Evolutionary conservation across 2,113 vertebrate species (phyloP).

Genomic region (Calidris pygmaea): DNA sequence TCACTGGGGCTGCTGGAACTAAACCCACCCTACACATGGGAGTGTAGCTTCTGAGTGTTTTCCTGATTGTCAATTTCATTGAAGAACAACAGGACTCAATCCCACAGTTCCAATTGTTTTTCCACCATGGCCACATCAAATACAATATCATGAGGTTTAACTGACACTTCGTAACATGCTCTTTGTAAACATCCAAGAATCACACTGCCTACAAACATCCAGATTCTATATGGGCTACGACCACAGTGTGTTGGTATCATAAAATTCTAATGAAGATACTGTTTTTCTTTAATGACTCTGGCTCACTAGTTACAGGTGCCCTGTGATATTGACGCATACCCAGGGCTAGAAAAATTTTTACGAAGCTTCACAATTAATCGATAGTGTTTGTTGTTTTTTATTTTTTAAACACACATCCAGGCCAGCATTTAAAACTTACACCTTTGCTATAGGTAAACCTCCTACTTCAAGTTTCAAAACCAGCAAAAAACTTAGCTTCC

Average conservation of each 20-base stretch:
- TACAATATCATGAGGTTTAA: fast-evolving
- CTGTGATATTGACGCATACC: fast-evolving
- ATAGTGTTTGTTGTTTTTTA: neutral
- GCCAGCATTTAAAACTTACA: neutral
- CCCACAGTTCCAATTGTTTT: neutral
- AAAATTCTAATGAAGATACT: neutral
- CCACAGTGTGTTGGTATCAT: fast-evolving
- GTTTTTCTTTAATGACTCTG: neutral
- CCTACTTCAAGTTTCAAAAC: neutral
- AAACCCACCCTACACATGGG: neutral
- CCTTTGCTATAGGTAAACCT: fast-evolving
- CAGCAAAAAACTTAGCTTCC: neutral
- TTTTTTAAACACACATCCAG: fast-evolving
- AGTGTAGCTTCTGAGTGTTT: neutral
- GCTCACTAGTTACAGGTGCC: neutral
- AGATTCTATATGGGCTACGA: neutral
- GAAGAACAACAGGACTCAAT: neutral
- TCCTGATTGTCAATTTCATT: neutral
- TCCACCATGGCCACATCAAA: neutral
- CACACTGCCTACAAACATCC: neutral
- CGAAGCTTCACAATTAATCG: neutral
- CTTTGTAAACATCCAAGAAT: neutral
- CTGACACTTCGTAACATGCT: neutral
- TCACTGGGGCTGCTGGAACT: neutral
- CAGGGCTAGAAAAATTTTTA: neutral